These are phyloP conservation scores for Pachliopta kotzebuea DNA, from an alignment of 2,888 invertebrate genomes.

Conservation along the genomic window DNA sequence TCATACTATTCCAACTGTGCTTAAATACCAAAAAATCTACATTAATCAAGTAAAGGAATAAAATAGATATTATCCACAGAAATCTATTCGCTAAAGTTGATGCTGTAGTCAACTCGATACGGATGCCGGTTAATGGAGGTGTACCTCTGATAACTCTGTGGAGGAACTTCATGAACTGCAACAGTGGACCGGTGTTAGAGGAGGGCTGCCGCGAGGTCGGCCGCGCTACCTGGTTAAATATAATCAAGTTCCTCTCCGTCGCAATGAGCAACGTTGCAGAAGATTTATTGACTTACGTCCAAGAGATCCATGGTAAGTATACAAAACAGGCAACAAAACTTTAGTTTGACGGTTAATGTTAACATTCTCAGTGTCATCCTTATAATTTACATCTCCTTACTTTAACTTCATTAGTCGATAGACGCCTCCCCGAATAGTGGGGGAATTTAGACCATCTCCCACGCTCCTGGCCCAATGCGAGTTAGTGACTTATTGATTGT, in stretches of 20 bases:
- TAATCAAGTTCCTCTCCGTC: conserved; percentile 54
- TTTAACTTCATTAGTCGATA: no score
- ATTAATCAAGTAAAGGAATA: no score
- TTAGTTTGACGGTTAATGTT: no score
- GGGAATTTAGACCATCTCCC: no score
- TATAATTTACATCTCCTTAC: no score
- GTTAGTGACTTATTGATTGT: no score
- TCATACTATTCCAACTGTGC: no score
- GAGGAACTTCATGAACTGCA: conserved; percentile 52
- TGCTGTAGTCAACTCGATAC: conserved; percentile 50
- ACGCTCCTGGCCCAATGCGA: no score
- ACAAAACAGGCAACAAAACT: background rate
- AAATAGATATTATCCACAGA: conserved; percentile 31
- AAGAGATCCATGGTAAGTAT: conserved; percentile 60
- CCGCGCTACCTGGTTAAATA: conserved; percentile 51
- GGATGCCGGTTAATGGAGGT: conserved; percentile 38
- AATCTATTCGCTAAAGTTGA: conserved; percentile 61
- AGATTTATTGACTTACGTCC: conserved; percentile 62
- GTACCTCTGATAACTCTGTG: conserved; percentile 50
- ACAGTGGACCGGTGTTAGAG: conserved; percentile 30
- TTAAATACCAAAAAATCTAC: no score
- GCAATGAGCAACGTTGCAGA: conserved; percentile 49
- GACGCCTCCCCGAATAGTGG: no score
- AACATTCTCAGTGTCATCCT: no score
- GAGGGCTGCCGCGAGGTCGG: conserved; percentile 46